Base-by-base conservation (phyloP, 2,888 invertebrate genomes). In the Chydorus sphaericus region DNA sequence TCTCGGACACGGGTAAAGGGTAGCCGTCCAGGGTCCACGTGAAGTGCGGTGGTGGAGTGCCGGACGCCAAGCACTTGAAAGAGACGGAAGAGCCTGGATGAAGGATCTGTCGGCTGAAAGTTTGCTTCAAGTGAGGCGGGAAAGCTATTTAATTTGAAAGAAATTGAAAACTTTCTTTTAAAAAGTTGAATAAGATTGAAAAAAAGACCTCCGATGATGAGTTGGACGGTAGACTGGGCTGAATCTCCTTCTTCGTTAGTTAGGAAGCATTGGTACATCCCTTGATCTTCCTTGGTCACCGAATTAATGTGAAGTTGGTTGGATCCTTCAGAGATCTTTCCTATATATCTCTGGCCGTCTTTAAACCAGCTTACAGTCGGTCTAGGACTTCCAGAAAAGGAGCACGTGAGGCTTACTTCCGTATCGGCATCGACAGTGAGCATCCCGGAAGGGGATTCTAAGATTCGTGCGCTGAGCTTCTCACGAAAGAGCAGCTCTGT, bases 1-100 rank as follows among this genome's bases (percentile, higher is more conserved):
- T 77, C 62, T 80, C 79, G 66, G 78, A 81, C 54, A 81, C 80
- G 44, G 83, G 85, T 67, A 87, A 79, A 53, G 88, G 83, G 71
- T 88, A 89, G 49, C 88, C 89, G 68, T 91, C 91, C 61, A 91
- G 75, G 8, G 84, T 79, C 93, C 93, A 94, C 52, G 82, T 81
- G 71, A 94, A 89, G 69, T 86, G 85, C 4, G 93, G 93, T 52
- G 88, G 85, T 7, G 93, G 93, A 71, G 89, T 92, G 52, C 93
- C 93, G 65, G 88, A 84, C n/a, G 91, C 91, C 59, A 87, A 86
- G 73, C 93, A 94, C 71, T 89, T 88, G 62, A 94, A 76, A 20
- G 91, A 89, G 50, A 92, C 86, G 61, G 86, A 84, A 31, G 90
- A 89, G 18, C 92, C 92, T 0, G 89, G 90, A 67, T 90, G 90